Evolutionary conservation across 2,797 vertebrate species (phyloP).

Genomic region (Alexandromys oeconomus): DNA sequence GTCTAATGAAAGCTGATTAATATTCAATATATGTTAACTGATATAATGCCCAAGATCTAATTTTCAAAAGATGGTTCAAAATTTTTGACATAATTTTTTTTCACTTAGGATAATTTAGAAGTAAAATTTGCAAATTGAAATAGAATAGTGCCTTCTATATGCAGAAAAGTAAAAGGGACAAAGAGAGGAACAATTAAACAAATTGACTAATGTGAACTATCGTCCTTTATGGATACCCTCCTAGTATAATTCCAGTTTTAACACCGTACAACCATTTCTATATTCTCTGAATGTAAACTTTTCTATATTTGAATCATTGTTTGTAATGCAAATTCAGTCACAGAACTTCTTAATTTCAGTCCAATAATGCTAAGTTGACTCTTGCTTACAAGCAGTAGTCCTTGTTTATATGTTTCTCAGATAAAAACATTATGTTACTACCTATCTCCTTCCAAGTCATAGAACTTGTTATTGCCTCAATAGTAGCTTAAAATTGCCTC

Average conservation of each 20-base stretch:
- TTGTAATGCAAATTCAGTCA: background rate
- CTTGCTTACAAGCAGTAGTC: background rate
- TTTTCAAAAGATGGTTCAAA: background rate
- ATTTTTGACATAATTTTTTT: too few relatives aligned
- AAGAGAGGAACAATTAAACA: background rate
- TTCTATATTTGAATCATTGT: background rate
- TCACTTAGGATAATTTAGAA: background rate
- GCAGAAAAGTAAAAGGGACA: background rate
- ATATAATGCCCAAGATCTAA: background rate
- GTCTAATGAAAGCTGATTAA: background rate
- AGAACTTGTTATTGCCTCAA: background rate
- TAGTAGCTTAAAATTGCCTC: background rate
- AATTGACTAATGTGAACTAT: background rate
- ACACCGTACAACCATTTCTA: background rate
- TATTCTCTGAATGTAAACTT: background rate
- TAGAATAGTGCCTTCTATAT: too few relatives aligned
- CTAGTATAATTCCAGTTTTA: background rate
- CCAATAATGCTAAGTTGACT: background rate
- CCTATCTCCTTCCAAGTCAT: background rate
- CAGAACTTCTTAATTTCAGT: background rate
- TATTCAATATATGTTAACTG: background rate
- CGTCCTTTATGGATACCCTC: too few relatives aligned
- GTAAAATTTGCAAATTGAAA: too few relatives aligned
- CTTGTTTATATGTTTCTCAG: background rate
- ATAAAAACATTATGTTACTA: background rate